These are phyloP conservation scores for Sphaerophoria taeniata DNA, from an alignment of 2,888 invertebrate species.

Conservation along the genomic window DNA sequence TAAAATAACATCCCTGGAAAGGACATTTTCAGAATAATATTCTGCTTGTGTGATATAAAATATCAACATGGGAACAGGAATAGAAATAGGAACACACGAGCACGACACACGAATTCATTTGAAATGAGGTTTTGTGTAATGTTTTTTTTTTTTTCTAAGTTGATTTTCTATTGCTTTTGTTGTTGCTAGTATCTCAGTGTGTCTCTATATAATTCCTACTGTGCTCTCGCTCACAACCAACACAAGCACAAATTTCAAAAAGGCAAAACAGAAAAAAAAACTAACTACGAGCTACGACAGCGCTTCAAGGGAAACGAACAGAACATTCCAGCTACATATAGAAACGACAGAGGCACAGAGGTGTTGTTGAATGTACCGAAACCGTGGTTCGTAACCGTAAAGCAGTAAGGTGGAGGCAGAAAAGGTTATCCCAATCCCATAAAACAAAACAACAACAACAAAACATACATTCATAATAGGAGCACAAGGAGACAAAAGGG, in stretches of 20 bases:
- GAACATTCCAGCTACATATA: conserved; percentile 1
- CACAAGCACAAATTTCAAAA: conserved; percentile 52
- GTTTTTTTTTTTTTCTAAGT: conserved; percentile 30
- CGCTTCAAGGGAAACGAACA: conserved; percentile 62
- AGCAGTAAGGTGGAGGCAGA: conserved; percentile 12
- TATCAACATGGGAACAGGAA: conserved; percentile 51
- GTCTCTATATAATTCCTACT: conserved; percentile 59
- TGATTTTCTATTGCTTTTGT: conserved; percentile 33
- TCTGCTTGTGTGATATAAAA: conserved; percentile 54
- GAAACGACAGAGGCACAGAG: background rate
- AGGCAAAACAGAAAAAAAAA: conserved; percentile 36
- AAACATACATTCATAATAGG: background rate
- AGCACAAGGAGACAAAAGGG: conserved; percentile 47
- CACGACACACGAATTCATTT: conserved; percentile 67
- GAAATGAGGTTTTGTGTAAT: conserved; percentile 51
- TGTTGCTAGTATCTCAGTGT: conserved; percentile 35
- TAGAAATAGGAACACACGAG: conserved; percentile 57
- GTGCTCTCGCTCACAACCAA: conserved; percentile 63
- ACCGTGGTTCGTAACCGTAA: background rate
- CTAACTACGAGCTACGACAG: conserved; percentile 70
- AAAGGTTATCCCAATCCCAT: conserved; percentile 25
- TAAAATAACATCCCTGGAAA: conserved; percentile 13
- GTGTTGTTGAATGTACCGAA: conserved; percentile 1
- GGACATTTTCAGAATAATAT: conserved; percentile 60
- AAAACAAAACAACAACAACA: conserved; percentile 6